A percentile compares a stretch with the other conserved stretches of the same genome.
phyloP scores from a whole-genome alignment of 2,888 invertebrate genomes.

The Eugnorisma glareosa region DNA sequence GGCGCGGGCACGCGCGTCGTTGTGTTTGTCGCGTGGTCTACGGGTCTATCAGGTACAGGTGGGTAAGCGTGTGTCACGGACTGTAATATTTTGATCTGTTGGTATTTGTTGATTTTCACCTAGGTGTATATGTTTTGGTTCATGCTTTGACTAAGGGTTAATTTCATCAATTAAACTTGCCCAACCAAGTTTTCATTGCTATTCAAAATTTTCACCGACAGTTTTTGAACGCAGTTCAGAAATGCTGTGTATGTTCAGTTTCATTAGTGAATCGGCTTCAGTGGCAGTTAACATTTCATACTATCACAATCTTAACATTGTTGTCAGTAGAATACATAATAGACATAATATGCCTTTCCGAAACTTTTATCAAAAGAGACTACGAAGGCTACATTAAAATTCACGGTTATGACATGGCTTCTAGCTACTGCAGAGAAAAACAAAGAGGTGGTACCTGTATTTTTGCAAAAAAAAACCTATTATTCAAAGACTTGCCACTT shows the following conservation, averaged over 20 bases:
- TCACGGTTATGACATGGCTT: too few species aligned
- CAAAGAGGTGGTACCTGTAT: too few species aligned
- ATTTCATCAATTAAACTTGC: not conserved
- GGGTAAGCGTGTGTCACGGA: conserved; percentile 27
- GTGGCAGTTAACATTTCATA: not conserved
- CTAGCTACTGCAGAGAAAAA: too few species aligned
- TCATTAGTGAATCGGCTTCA: not conserved
- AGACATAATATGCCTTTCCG: too few species aligned
- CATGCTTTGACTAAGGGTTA: not conserved
- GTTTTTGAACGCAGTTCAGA: not conserved
- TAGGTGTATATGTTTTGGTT: not conserved
- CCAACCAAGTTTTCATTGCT: not conserved
- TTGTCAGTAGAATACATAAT: not conserved
- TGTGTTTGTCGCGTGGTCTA: conserved; percentile 47
- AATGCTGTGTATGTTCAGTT: not conserved
- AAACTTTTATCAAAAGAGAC: too few species aligned
- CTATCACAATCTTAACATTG: not conserved
- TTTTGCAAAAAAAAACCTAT: too few species aligned
- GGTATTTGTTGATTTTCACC: not conserved
- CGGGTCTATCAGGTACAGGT: conserved; percentile 64
- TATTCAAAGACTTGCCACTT: too few species aligned
- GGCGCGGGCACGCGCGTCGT: conserved; percentile 46
- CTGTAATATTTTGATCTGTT: not conserved
- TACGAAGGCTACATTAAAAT: too few species aligned
- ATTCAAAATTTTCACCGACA: not conserved